Evolutionary conservation across 2,888 invertebrate genomes (phyloP), one percentile per base, ranked within the genome.

Genomic region (Mellilla xanthometata): DNA sequence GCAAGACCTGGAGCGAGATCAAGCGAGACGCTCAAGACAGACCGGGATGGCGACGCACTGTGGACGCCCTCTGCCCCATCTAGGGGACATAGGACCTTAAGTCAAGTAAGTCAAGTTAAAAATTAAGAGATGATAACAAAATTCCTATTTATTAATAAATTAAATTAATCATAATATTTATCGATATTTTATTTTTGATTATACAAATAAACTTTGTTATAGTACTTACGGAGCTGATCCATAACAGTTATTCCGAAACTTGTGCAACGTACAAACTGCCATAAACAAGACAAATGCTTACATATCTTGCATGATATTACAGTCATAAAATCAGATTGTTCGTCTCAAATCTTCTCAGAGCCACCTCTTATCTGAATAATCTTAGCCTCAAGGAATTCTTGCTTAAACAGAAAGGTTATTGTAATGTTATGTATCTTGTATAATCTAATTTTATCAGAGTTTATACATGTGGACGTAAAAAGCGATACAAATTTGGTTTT

Each of bases 351-450:
- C 30, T 13, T 38, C 41, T 33, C 23, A 31, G 26, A 11, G 22
- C 34, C 33, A 43, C 31, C 12, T 41, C 28, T 48, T 48, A 48
- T 48, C 47, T 41, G 7, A 38, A 34, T 22, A 38, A 48, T 48
- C 47, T 29, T 5, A 24, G 34, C 35, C 46, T 26, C 40, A 19
- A 46, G 49, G 54, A 54, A 54, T 33, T 57, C 54, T 43, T 56
- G 51, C 52, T 49, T 53, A 44, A 52, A 59, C 61, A 39, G 43
- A 50, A 57, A 62, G 52, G 52, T 58, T 54, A 60, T 60, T 65
- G 55, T 65, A 60, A 62, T 61, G 34, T 22, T 53, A 65, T 61
- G 58, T 65, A 65, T 65, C 63, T 43, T 13, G 40, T 52, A 51
- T 46, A 41, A 63, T 65, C 60, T 58, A 35, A 45, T 35, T 36